phyloP scores from a whole-genome alignment of 2,797 vertebrate genomes.

The Cossypha heuglini region DNA sequence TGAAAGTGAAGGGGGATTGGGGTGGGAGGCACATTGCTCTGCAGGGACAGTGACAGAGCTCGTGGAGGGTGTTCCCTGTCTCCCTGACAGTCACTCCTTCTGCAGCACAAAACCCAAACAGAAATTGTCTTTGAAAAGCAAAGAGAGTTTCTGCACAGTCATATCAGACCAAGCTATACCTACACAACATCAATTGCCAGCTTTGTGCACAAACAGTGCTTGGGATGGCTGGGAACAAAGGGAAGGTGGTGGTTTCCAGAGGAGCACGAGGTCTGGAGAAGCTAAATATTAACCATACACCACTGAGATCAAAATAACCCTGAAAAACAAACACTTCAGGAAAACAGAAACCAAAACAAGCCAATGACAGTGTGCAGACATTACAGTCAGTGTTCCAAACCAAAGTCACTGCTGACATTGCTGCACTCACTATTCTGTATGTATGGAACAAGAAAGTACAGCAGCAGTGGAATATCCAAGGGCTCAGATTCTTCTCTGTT shows the following conservation, averaged over 20 bases:
- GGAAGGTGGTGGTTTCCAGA: neutral
- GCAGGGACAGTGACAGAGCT: neutral
- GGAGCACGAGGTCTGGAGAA: neutral
- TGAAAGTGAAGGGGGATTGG: neutral
- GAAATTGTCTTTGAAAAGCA: neutral
- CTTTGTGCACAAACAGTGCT: neutral
- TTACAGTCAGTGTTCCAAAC: neutral
- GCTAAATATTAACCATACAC: neutral
- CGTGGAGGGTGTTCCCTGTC: rapidly evolving
- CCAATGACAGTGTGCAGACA: neutral
- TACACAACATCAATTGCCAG: neutral
- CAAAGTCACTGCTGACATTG: neutral
- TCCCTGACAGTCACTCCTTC: neutral
- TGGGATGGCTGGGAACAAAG: neutral
- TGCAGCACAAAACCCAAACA: neutral
- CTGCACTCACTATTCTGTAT: neutral
- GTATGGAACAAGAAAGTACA: neutral
- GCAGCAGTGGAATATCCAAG: neutral
- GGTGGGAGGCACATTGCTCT: neutral
- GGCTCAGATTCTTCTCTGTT: neutral
- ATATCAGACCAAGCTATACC: neutral
- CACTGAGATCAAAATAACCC: neutral
- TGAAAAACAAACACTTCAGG: neutral
- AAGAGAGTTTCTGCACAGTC: neutral
- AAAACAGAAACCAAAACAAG: neutral